Evolutionary conservation across 1,140 invertebrate genomes (phyloP).

Genomic region (Heliconius melpomene): DNA sequence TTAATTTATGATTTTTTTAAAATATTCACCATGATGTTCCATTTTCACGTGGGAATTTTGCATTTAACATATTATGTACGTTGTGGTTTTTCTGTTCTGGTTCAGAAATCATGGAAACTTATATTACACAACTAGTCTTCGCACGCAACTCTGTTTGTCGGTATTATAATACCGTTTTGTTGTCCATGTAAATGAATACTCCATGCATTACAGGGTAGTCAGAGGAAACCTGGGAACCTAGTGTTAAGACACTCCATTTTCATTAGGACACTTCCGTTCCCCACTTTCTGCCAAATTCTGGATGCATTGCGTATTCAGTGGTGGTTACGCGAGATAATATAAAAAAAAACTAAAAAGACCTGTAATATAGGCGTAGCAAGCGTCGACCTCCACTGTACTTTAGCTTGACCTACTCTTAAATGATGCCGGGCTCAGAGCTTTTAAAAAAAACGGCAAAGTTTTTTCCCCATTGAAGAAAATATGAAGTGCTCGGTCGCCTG

Average conservation of each 20-base stretch:
- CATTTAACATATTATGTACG: background rate
- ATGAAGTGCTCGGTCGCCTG: background rate
- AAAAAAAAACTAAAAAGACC: background rate
- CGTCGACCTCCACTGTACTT: background rate
- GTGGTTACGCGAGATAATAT: no score
- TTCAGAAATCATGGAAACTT: background rate
- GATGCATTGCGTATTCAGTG: no score
- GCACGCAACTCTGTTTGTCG: no score
- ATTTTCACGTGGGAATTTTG: background rate
- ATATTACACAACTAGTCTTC: background rate
- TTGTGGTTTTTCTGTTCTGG: background rate
- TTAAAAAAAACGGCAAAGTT: background rate
- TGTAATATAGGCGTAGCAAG: background rate
- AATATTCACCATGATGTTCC: background rate
- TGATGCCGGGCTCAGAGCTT: background rate
- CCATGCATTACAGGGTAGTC: no score
- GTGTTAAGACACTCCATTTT: no score
- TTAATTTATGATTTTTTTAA: background rate
- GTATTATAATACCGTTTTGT: no score
- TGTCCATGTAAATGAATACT: no score
- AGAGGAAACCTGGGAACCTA: no score
- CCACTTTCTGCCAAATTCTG: no score
- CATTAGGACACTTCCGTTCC: no score
- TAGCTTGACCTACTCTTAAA: constrained; percentile 9
- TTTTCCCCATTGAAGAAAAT: background rate